A percentile compares a stretch with the other conserved stretches of the same genome.
Conservation (phyloP, 2,888 invertebrate genomes). For the Salpingus planirostris region DNA sequence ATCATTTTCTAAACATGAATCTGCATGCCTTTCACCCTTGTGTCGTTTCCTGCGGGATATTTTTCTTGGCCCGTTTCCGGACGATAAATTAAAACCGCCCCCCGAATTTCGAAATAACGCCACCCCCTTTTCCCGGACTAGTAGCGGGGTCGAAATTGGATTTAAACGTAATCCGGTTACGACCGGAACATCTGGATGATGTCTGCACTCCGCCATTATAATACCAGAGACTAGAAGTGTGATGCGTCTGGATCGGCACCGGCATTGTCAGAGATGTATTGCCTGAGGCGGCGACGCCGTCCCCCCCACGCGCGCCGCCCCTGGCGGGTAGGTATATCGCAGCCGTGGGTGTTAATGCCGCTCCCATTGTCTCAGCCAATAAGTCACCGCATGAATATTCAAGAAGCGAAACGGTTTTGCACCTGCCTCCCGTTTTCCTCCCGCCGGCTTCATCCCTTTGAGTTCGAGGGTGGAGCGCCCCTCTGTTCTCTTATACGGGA, state of each 20-base stretch:
- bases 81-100: no score
- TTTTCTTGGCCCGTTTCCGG: no score
- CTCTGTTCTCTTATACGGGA: no score
- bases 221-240: slow-evolving; percentile 3
- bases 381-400: slow-evolving; percentile 32
- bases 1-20: no score
- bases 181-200: slow-evolving; percentile 12
- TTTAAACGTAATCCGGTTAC: slow-evolving; percentile 14
- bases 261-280: slow-evolving; percentile 19
- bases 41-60: no score
- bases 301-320: slow-evolving; percentile 1
- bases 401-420: slow-evolving; percentile 25
- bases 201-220: slow-evolving; percentile 6
- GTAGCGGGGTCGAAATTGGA: slow-evolving; percentile 7
- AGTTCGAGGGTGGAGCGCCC: slow-evolving; percentile 6
- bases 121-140: no score
- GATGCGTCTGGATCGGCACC: slow-evolving; percentile 5
- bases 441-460: no score
- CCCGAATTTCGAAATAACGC: no score
- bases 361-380: slow-evolving; percentile 27
- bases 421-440: slow-evolving; percentile 24
- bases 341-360: slow-evolving; percentile 24
- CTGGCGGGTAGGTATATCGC: slow-evolving; percentile 20
- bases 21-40: no score
- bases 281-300: slow-evolving; percentile 6